These are phyloP conservation scores for Agrochola litura DNA, from an alignment of 2,888 invertebrate genomes.

Conservation along the genomic window DNA sequence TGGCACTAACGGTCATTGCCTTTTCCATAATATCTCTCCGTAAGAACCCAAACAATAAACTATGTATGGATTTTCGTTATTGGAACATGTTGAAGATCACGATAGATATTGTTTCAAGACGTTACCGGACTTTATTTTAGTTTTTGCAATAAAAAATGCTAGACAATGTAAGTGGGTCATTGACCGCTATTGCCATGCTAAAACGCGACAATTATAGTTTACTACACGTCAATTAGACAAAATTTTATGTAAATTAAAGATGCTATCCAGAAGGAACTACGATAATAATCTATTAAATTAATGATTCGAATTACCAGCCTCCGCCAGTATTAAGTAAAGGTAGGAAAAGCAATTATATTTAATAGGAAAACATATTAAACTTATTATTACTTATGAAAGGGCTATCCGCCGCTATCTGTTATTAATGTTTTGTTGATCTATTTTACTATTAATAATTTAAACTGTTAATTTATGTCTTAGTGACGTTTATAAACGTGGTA, in stretches of 20 bases:
- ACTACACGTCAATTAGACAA: background rate
- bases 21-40: background rate
- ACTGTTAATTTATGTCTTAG: background rate
- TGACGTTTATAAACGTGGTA: background rate
- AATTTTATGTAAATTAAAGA: background rate
- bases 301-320: constrained; percentile 17
- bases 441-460: background rate
- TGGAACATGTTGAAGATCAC: background rate
- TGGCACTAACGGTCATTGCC: background rate
- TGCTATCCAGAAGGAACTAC: constrained; percentile 5
- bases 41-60: background rate
- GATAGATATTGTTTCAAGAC: background rate
- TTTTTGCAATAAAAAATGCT: background rate
- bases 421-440: constrained; percentile 18
- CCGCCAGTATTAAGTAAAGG: constrained; percentile 3
- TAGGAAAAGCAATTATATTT: constrained; percentile 44
- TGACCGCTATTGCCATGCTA: background rate
- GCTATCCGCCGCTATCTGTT: constrained; percentile 4
- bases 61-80: background rate
- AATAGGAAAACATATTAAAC: constrained; percentile 18
- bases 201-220: background rate
- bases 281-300: constrained; percentile 28
- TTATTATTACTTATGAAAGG: constrained; percentile 18
- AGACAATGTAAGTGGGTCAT: background rate
- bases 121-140: background rate